phyloP scores from a whole-genome alignment of 2,797 vertebrate species.

The Etheostoma perlongum region DNA sequence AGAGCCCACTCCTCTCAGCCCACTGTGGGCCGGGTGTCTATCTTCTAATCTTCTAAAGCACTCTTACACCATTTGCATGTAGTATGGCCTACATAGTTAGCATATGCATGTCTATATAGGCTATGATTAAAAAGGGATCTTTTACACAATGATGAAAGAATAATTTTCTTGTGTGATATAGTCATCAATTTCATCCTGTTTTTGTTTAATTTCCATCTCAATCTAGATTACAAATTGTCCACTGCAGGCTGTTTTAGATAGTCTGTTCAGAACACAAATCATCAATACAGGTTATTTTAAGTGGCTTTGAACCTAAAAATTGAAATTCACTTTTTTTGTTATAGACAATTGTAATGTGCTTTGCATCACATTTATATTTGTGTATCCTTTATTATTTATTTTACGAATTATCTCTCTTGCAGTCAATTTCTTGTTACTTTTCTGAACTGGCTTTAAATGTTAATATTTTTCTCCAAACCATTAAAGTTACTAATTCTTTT shows the following conservation, averaged over 20 bases:
- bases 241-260: conserved; percentile 2
- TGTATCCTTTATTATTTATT: conserved; percentile 6
- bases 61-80: conserved; percentile 78
- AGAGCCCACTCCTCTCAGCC: conserved; percentile 80
- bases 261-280: background rate
- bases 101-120: conserved; percentile 58
- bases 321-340: background rate
- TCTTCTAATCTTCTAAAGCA: conserved; percentile 84
- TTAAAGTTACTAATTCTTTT: conserved; percentile 1
- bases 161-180: conserved; percentile 31
- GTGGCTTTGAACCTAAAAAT: no score
- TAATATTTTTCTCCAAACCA: background rate
- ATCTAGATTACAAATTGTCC: conserved; percentile 14
- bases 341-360: background rate
- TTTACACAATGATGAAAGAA: conserved; percentile 41
- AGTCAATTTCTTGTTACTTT: background rate
- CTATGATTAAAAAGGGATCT: conserved; percentile 36
- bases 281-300: background rate
- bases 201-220: conserved; percentile 36
- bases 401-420: background rate
- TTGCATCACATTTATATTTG: background rate
- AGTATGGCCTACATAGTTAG: conserved; percentile 76
- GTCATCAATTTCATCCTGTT: conserved; percentile 40
- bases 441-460: background rate
- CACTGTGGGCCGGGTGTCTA: conserved; percentile 77